Evolutionary conservation across 2,888 invertebrate genomes (phyloP).

Genomic region (Diploptera punctata): DNA sequence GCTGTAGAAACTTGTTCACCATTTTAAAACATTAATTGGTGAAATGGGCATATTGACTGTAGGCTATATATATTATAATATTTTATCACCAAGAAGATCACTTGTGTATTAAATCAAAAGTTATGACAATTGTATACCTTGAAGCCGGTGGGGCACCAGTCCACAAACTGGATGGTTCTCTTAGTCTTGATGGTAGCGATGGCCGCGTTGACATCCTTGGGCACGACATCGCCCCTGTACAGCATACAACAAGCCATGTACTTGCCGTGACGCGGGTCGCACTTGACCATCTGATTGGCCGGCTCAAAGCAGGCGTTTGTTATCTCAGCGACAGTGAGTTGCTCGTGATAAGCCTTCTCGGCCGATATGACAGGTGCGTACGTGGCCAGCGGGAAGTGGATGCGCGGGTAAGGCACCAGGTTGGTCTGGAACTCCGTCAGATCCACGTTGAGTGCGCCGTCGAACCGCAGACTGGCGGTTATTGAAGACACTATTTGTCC

Average conservation of each 20-base stretch:
- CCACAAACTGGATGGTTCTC: no score
- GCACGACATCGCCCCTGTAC: slow-evolving; percentile 48
- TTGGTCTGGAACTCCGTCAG: slow-evolving; percentile 68
- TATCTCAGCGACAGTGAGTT: slow-evolving; percentile 89
- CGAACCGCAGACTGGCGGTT: slow-evolving; percentile 66
- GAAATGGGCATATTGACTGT: no score
- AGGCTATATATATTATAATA: no score
- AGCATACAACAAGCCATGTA: slow-evolving; percentile 97
- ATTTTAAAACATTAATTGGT: no score
- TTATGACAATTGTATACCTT: no score
- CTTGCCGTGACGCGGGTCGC: slow-evolving; percentile 91
- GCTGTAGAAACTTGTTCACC: no score
- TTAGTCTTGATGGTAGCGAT: neutral
- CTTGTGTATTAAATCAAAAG: no score
- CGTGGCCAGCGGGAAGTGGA: slow-evolving; percentile 66
- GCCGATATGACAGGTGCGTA: slow-evolving; percentile 70
- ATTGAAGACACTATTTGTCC: slow-evolving; percentile 66
- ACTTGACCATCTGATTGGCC: slow-evolving; percentile 95
- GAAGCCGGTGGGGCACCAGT: no score
- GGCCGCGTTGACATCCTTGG: neutral
- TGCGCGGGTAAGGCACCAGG: slow-evolving; percentile 68
- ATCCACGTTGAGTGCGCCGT: slow-evolving; percentile 68
- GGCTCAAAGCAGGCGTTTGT: slow-evolving; percentile 97
- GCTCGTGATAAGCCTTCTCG: slow-evolving; percentile 94
- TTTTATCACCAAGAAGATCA: no score